Base-by-base conservation (phyloP, 2,797 vertebrate genomes). In the Rhodeus uyekii region DNA sequence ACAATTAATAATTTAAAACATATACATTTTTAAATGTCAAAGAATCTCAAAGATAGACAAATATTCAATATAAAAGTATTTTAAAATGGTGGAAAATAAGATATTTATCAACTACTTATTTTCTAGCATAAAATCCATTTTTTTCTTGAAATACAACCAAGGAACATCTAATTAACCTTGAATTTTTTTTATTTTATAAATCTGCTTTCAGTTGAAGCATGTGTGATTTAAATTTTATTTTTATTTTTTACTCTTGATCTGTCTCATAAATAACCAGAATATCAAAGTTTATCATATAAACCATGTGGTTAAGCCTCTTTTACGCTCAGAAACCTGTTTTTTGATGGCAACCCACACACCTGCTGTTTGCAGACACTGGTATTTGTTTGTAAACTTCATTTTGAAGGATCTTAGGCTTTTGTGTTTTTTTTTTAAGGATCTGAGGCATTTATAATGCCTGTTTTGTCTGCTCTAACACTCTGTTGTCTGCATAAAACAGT, bases 301-400 rank as follows among this genome's bases (percentile, higher is more conserved):
- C 34, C 29, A 8, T 24, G 36, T 22, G n/a, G 27, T 55, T 16
- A 76, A 22, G 24, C 29, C 16, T 27, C n/a, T 75, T 60, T 24
- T 61, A 19, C 58, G 18, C 3, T 44, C n/a, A 34, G 10, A 10
- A n/a, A n/a, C n/a, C n/a, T n/a, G n/a, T n/a, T 48, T 48, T 27
- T 44, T 76, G 8, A 29, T 12, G 36, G n/a, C 60, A 42, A 29
- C 18, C 53, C 36, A 32, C 73, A 42, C 18, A 44, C 36, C 55
- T 63, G 27, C 27, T 1, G 4, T 39, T 13, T 34, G 6, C 12
- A 63, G 75, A 13, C 60, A 44, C 2, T 16, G 29, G 3, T 53
- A 10, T 67, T 67, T 71, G 53, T 71, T 80, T 55, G 50, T 46
- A 34, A 80, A 58, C 77, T 80, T 71, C 3, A 16, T 5, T n/a